Evolutionary conservation across 1,140 invertebrate species (phyloP).

Genomic region (Branchinecta lindahli): DNA sequence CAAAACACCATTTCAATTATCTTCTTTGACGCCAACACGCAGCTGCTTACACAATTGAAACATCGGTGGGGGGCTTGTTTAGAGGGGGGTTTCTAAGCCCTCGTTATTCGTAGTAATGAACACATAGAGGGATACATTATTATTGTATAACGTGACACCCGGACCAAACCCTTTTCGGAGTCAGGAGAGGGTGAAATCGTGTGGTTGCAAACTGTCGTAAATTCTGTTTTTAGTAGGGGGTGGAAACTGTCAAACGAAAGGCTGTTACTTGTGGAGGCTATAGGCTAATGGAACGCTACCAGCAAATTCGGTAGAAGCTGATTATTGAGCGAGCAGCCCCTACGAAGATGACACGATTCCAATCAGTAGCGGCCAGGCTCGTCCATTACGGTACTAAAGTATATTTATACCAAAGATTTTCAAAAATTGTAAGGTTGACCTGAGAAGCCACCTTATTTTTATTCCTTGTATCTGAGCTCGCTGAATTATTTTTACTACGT

Average conservation of each 20-base stretch:
- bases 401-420: no score
- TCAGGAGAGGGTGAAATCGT: slow-evolving; percentile 9
- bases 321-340: no score
- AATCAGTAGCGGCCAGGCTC: no score
- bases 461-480: no score
- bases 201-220: neutral
- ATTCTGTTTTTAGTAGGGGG: neutral
- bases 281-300: no score
- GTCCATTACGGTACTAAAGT: no score
- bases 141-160: slow-evolving; percentile 10
- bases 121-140: slow-evolving; percentile 10
- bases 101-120: slow-evolving; percentile 10
- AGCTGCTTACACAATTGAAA: slow-evolving; percentile 3
- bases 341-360: no score
- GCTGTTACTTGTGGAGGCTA: no score
- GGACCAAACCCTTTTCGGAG: neutral
- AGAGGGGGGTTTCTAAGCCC: slow-evolving; percentile 2
- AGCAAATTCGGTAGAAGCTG: no score
- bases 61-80: slow-evolving; percentile 3
- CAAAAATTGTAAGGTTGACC: no score
- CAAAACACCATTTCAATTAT: slow-evolving; percentile 8
- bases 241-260: neutral
- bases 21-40: slow-evolving; percentile 2
- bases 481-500: no score
- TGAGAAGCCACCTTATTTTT: no score